A percentile compares a stretch with the other conserved stretches of the same genome.
Evolutionary conservation across 2,113 vertebrate genomes (phyloP).

Genomic region (Tautogolabrus adspersus): DNA sequence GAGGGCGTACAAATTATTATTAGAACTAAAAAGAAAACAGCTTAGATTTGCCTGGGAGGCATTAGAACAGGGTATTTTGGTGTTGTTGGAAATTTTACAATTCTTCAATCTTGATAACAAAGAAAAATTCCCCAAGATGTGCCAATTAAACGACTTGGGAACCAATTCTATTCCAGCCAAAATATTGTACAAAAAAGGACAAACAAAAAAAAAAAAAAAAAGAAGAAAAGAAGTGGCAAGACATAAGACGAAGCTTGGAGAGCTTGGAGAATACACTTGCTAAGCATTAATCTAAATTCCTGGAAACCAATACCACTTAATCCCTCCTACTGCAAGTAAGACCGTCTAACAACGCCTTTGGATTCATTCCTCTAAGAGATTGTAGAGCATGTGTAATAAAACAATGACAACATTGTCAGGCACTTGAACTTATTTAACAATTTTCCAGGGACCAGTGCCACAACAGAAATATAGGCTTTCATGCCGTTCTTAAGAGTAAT

Average conservation of each 20-base stretch:
- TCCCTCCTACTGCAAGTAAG: slow-evolving; percentile 44
- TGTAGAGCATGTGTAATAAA: slow-evolving; percentile 39
- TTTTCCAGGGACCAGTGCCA: not conserved
- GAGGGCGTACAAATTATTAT: slow-evolving; percentile 56
- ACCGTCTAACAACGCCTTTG: slow-evolving; percentile 38
- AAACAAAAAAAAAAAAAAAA: slow-evolving; percentile 2
- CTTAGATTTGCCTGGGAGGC: slow-evolving; percentile 34
- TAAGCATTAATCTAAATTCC: slow-evolving; percentile 53
- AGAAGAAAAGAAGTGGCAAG: slow-evolving; percentile 4
- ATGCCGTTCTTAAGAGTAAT: not conserved
- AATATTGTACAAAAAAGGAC: slow-evolving; percentile 14
- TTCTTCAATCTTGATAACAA: slow-evolving; percentile 35
- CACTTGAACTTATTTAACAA: slow-evolving; percentile 26
- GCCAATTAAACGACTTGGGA: slow-evolving; percentile 51
- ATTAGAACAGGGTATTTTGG: slow-evolving; percentile 28
- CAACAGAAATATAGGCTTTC: slow-evolving; percentile 3
- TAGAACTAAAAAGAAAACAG: slow-evolving; percentile 54
- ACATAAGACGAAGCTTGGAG: slow-evolving; percentile 35
- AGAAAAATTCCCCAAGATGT: slow-evolving; percentile 40
- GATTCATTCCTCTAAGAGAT: slow-evolving; percentile 33
- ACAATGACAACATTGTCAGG: slow-evolving; percentile 41
- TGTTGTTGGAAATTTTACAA: slow-evolving; percentile 27
- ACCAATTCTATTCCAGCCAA: slow-evolving; percentile 30
- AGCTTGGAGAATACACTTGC: slow-evolving; percentile 30
- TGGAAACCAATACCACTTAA: slow-evolving; percentile 54